Base-by-base conservation (phyloP, 2,797 vertebrate genomes). In the Octomys mimax region DNA sequence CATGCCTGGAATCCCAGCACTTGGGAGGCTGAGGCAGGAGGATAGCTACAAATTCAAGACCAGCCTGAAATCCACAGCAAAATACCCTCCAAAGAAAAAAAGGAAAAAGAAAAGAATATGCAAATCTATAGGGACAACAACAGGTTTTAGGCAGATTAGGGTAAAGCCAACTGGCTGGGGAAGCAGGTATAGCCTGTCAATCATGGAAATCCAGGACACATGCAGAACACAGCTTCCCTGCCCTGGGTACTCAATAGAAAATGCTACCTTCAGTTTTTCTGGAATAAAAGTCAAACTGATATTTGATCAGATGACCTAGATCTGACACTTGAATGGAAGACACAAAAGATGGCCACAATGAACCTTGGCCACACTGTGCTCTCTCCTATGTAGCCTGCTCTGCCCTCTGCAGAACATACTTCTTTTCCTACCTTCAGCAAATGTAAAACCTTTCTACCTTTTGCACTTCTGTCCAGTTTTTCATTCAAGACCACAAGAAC, bases 111-210 rank as follows among this genome's bases (percentile, higher is more conserved):
- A 19, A 83, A 79, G 89, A 92, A 90, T 59, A 21, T 61, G 28
- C 6, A 96, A 39, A 68, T 80, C n/a, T 75, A 64, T 6, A 81
- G 39, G 89, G 19, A 94, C 0, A 87, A 24, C 82, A 92, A 93
- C 85, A 49, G 46, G 46, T 78, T 33, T 78, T 16, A 49, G 73
- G 42, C 42, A 77, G 42, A 77, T 77, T 18, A 77, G 73, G 42
- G 42, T 16, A 8, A 14, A 28, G 42, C 26, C 26, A 18, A 6
- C 24, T 31, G 13, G 12, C 73, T 75, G 26, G 24, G 26, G 13
- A 77, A 46, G 24, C 8, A 14, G 73, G 42, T 6, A 16, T 49
- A 14, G 42, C 26, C 21, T 49, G 26, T 77, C 73, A 46, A 18
- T 3, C 73, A 49, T 10, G 26, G 73, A 49, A 28, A 49, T 77